A percentile compares a stretch with the other conserved stretches of the same genome.
phyloP scores from a whole-genome alignment of 37 sponge, comb jelly and placozoan species.

The Halichondria panicea region DNA sequence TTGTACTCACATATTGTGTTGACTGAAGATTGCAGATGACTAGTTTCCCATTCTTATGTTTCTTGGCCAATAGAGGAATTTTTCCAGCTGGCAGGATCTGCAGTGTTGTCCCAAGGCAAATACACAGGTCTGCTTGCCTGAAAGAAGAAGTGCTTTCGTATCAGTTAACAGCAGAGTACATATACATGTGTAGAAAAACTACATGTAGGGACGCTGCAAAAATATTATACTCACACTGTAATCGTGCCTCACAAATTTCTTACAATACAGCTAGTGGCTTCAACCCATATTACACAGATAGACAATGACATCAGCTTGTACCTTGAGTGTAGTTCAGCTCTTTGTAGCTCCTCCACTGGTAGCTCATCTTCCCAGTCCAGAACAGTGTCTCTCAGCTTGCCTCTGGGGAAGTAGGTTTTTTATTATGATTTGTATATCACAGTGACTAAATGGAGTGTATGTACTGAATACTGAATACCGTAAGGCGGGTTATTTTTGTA shows the following conservation, averaged over 20 bases:
- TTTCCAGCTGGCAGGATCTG: constrained; percentile 90
- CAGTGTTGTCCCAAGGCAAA: constrained; percentile 91
- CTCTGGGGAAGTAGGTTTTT: constrained; percentile 56
- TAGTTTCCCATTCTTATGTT: constrained; percentile 62
- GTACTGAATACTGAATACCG: no score
- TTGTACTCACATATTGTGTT: constrained; percentile 75
- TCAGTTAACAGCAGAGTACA: not conserved
- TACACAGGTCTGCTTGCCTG: constrained; percentile 82
- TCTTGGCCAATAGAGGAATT: constrained; percentile 70
- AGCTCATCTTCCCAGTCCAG: constrained; percentile 95
- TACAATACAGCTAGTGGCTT: no score
- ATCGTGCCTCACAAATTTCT: no score
- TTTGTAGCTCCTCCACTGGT: constrained; percentile 75
- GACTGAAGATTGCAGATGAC: constrained; percentile 87
- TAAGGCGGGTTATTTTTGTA: no score
- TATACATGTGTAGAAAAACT: not conserved
- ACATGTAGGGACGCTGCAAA: not conserved
- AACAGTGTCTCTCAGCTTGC: constrained; percentile 88
- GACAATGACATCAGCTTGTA: not conserved
- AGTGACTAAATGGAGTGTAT: no score
- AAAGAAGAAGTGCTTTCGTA: not conserved
- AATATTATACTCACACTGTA: not conserved
- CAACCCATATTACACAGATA: no score
- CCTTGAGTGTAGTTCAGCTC: constrained; percentile 81
- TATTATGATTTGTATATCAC: no score